Percentiles rank a stretch among this genome's conserved stretches.
Evolutionary conservation across 2,113 vertebrate genomes (phyloP).

Genomic region (Sander vitreus): DNA sequence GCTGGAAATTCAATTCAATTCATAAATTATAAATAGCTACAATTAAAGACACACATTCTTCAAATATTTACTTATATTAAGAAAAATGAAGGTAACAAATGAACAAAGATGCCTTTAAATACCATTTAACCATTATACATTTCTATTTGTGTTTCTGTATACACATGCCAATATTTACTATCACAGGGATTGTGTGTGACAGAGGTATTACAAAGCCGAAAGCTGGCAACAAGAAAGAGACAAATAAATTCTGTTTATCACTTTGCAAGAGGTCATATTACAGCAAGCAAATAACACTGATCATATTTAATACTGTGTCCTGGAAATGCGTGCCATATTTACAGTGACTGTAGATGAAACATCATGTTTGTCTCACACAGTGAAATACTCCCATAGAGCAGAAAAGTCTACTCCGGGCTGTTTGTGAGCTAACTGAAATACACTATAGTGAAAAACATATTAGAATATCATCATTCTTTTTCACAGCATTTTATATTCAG

Average conservation of each 20-base stretch:
- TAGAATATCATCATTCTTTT: slow-evolving; percentile 25
- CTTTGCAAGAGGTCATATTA: slow-evolving; percentile 37
- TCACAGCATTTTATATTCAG: slow-evolving; percentile 22
- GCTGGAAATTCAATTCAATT: neutral
- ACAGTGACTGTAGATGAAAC: slow-evolving; percentile 42
- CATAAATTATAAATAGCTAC: neutral
- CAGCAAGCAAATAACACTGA: slow-evolving; percentile 35
- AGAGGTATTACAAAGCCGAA: slow-evolving; percentile 17
- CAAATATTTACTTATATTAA: neutral
- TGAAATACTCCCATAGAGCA: slow-evolving; percentile 2
- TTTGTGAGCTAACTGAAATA: neutral
- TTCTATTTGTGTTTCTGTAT: neutral
- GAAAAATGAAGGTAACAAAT: neutral
- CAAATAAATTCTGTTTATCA: slow-evolving; percentile 35
- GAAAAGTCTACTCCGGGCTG: slow-evolving; percentile 5
- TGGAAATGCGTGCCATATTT: slow-evolving; percentile 43
- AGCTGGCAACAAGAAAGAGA: slow-evolving; percentile 31
- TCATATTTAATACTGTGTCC: slow-evolving; percentile 42
- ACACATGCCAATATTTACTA: slow-evolving; percentile 13
- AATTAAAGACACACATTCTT: neutral
- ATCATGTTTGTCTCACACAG: slow-evolving; percentile 40
- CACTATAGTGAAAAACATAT: neutral
- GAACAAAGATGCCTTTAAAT: neutral
- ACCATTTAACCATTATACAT: neutral
- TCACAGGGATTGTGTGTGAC: neutral